These are phyloP conservation scores for Tiaroga cobitis DNA, from an alignment of 2,797 vertebrate species.

Conservation along the genomic window DNA sequence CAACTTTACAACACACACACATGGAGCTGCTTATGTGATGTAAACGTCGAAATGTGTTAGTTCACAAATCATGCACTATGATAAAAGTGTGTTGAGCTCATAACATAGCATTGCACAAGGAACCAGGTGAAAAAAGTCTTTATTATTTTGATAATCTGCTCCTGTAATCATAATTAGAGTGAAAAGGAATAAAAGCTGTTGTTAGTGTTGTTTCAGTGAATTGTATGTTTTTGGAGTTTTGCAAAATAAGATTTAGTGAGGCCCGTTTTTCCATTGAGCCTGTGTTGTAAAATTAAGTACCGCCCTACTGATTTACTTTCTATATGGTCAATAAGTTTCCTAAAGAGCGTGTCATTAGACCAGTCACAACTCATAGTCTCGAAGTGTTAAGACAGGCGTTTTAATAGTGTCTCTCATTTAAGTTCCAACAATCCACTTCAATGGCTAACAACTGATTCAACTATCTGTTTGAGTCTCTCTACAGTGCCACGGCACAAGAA, in stretches of 20 bases:
- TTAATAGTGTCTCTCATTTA: not conserved
- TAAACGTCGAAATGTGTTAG: not conserved
- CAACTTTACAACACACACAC: not conserved
- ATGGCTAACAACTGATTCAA: not conserved
- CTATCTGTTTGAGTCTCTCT: not conserved
- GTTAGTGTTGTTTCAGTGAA: not conserved
- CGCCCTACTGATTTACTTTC: not conserved
- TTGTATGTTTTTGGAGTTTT: too few species aligned
- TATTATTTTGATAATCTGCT: not conserved
- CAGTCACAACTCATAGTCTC: too few species aligned
- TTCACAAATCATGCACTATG: not conserved
- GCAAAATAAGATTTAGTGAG: too few species aligned
- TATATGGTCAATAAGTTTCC: not conserved
- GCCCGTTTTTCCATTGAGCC: not conserved
- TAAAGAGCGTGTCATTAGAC: not conserved
- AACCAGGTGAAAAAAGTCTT: not conserved
- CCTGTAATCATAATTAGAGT: not conserved
- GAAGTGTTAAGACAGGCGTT: not conserved
- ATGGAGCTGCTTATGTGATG: not conserved
- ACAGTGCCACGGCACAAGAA: not conserved
- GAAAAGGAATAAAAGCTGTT: not conserved
- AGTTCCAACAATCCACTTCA: not conserved
- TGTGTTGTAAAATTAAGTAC: not conserved
- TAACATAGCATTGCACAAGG: not conserved
- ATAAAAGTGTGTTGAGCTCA: not conserved